Percentiles rank a stretch among this genome's conserved stretches.
phyloP scores from a whole-genome alignment of 2,113 vertebrate species.

The Phalacrocorax brasilianus region DNA sequence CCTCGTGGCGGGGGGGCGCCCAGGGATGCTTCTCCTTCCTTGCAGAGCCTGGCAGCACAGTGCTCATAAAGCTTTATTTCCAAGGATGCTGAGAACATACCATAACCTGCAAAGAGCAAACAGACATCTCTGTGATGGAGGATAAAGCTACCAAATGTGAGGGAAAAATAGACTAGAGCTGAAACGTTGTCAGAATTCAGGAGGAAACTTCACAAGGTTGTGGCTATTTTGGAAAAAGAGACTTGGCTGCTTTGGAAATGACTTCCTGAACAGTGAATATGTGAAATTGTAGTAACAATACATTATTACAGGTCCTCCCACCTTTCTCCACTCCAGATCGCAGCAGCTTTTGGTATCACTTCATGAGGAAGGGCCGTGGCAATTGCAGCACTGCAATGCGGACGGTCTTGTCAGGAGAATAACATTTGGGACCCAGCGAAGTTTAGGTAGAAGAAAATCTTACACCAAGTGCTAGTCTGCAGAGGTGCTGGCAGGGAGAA shows the following conservation, averaged over 20 bases:
- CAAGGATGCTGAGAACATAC: background rate
- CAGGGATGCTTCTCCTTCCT: background rate
- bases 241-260: background rate
- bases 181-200: background rate
- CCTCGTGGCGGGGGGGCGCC: background rate
- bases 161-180: background rate
- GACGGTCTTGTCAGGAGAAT: background rate
- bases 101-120: background rate
- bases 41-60: background rate
- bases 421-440: background rate
- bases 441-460: background rate
- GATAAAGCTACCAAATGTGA: background rate
- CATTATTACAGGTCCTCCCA: background rate
- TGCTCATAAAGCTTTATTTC: background rate
- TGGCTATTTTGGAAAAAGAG: background rate
- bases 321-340: background rate
- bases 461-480: background rate
- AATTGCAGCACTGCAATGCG: background rate
- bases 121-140: background rate
- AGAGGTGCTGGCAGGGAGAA: background rate
- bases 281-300: background rate
- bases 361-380: rapidly evolving
- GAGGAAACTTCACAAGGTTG: background rate
- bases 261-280: background rate
- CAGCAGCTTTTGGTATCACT: background rate